Evolutionary conservation across 2,888 invertebrate genomes (phyloP).

Genomic region (Erynnis tages): DNA sequence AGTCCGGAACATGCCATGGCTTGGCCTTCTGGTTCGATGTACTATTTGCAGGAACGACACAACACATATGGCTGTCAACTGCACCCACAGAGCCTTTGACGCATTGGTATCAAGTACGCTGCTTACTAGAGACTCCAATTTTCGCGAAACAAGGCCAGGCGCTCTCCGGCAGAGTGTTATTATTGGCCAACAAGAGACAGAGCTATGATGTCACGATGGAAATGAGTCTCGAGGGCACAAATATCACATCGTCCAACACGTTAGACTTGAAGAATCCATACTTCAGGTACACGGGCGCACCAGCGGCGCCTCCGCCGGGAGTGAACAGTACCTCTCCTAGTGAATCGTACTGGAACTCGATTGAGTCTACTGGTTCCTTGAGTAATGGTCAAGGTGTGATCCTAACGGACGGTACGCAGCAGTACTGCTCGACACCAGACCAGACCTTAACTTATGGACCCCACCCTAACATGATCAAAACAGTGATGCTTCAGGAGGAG

Average conservation of each 20-base stretch:
- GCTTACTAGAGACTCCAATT: constrained; percentile 95
- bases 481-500: constrained; percentile 78
- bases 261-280: constrained; percentile 99
- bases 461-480: constrained; percentile 75
- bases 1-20: constrained; percentile 97
- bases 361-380: constrained; percentile 86
- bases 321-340: constrained; percentile 95
- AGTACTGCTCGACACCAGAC: constrained; percentile 68
- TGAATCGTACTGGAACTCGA: constrained; percentile 94
- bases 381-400: constrained; percentile 72
- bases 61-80: constrained; percentile 98
- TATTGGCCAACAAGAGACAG: constrained; percentile 97
- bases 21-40: constrained; percentile 99
- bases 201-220: constrained; percentile 99
- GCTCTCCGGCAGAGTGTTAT: constrained; percentile 91
- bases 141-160: constrained; percentile 97
- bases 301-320: constrained; percentile 95
- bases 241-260: constrained; percentile 89
- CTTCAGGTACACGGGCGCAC: constrained; percentile 97
- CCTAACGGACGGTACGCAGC: constrained; percentile 65
- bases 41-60: constrained; percentile 93
- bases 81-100: constrained; percentile 98
- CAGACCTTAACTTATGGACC: constrained; percentile 63
- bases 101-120: constrained; percentile 99
- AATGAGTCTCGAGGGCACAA: constrained; percentile 93